Conservation (phyloP, 2,113 vertebrate genomes). For the Arenaria interpres region DNA sequence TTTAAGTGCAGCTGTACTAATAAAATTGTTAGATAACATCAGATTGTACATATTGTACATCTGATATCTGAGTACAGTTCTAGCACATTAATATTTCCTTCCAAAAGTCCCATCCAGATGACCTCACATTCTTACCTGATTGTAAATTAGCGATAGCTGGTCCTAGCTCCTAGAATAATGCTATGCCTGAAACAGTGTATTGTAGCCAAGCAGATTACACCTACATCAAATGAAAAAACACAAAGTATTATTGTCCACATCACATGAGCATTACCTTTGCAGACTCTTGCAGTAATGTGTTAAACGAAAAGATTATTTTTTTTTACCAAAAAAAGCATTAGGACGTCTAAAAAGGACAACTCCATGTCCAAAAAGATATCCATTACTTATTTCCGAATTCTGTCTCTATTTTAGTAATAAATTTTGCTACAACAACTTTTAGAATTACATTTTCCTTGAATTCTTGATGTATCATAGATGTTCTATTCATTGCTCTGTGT, state of each 20-base stretch:
- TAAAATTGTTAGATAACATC: background rate
- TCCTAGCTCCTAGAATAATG: background rate
- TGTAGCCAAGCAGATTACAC: background rate
- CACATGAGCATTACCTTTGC: background rate
- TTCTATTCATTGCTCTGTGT: background rate
- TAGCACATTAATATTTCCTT: background rate
- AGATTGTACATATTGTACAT: background rate
- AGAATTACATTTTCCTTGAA: background rate
- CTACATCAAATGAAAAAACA: background rate
- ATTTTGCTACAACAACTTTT: background rate
- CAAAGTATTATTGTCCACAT: background rate
- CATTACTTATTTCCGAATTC: background rate
- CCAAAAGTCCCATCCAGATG: background rate
- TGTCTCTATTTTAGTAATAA: background rate
- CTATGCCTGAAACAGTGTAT: background rate
- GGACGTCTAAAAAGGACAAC: background rate
- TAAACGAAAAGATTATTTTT: background rate
- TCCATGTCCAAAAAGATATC: background rate
- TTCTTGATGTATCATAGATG: background rate
- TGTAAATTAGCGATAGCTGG: background rate
- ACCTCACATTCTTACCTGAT: background rate
- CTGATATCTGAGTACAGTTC: background rate
- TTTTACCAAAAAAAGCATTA: background rate
- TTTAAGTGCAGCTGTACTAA: background rate
- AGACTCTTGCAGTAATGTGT: background rate